phyloP scores from a whole-genome alignment of 2,888 invertebrate genomes.

The Ennomos fuscantarius region DNA sequence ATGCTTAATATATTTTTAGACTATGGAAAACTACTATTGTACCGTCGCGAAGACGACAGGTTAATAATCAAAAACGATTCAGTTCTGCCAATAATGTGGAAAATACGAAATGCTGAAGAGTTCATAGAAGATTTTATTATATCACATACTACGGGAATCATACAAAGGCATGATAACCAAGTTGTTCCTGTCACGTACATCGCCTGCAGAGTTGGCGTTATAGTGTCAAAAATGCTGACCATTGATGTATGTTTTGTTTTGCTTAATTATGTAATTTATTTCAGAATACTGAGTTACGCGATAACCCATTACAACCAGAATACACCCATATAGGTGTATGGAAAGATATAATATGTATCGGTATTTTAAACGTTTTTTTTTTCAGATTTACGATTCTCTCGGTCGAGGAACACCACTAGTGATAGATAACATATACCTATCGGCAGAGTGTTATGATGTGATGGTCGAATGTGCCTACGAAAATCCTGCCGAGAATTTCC shows the following conservation, averaged over 20 bases:
- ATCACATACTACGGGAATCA: conserved; percentile 67
- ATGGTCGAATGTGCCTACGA: conserved; percentile 81
- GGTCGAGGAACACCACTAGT: conserved; percentile 76
- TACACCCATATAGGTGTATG: too few relatives aligned
- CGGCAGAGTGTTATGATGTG: conserved; percentile 86
- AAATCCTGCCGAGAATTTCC: conserved; percentile 66
- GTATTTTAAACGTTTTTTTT: conserved; percentile 10
- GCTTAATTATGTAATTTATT: neutral
- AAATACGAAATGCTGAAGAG: conserved; percentile 70
- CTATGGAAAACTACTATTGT: conserved; percentile 84
- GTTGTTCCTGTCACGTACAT: conserved; percentile 79
- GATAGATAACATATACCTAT: conserved; percentile 69
- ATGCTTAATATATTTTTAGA: conserved; percentile 47
- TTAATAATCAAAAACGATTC: conserved; percentile 85
- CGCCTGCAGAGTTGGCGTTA: conserved; percentile 72
- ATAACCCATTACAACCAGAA: too few relatives aligned
- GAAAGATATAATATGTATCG: neutral
- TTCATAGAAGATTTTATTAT: conserved; percentile 78
- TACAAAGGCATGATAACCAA: conserved; percentile 72
- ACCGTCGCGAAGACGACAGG: conserved; percentile 75
- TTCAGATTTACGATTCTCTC: conserved; percentile 74
- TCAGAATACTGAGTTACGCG: too few relatives aligned
- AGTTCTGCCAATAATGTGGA: conserved; percentile 83
- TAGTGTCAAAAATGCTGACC: conserved; percentile 64
- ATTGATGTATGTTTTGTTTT: conserved; percentile 69